A percentile compares a stretch with the other conserved stretches of the same genome.
phyloP scores from a whole-genome alignment of 37 sponge, comb jelly and placozoan genomes.

The Cladorhizidae sp. region DNA sequence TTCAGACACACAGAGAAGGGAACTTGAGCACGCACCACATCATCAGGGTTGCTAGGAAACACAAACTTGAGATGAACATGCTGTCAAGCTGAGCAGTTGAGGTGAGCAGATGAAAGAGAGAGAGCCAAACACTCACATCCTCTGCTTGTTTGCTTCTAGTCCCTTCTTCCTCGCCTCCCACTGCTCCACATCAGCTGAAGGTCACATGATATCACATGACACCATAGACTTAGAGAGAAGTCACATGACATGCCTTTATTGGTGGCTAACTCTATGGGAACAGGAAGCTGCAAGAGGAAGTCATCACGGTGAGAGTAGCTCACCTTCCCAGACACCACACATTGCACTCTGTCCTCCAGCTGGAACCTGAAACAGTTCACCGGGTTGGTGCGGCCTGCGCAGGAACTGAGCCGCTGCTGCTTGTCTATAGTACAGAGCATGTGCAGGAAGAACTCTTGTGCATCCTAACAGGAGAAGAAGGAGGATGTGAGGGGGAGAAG shows the following conservation, averaged over 20 bases:
- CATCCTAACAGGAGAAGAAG: no score
- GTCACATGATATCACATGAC: slow-evolving; percentile 1
- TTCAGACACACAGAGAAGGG: slow-evolving; percentile 65
- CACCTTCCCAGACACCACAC: slow-evolving; percentile 70
- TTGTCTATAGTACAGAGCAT: slow-evolving; percentile 68
- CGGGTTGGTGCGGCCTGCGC: slow-evolving; percentile 32
- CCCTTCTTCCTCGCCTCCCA: slow-evolving; percentile 74
- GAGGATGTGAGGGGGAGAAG: no score
- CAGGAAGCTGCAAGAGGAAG: slow-evolving; percentile 60
- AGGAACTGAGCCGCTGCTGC: slow-evolving; percentile 7
- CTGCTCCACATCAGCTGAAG: slow-evolving; percentile 47
- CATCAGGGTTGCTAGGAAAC: slow-evolving; percentile 66
- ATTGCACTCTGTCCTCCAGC: slow-evolving; percentile 84
- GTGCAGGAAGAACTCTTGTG: slow-evolving; percentile 87
- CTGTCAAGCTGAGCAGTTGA: not conserved
- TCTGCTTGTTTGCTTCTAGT: slow-evolving; percentile 71
- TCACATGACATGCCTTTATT: slow-evolving; percentile 71
- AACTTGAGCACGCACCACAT: slow-evolving; percentile 66
- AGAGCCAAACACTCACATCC: slow-evolving; percentile 54
- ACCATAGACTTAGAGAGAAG: not conserved
- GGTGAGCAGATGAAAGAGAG: not conserved
- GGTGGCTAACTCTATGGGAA: slow-evolving; percentile 77
- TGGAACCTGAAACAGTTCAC: slow-evolving; percentile 60
- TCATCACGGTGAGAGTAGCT: slow-evolving; percentile 70
- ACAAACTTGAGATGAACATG: not conserved